A percentile compares a stretch with the other conserved stretches of the same genome.
Conservation (phyloP, 2,797 vertebrate species). For the Valencia hispanica region DNA sequence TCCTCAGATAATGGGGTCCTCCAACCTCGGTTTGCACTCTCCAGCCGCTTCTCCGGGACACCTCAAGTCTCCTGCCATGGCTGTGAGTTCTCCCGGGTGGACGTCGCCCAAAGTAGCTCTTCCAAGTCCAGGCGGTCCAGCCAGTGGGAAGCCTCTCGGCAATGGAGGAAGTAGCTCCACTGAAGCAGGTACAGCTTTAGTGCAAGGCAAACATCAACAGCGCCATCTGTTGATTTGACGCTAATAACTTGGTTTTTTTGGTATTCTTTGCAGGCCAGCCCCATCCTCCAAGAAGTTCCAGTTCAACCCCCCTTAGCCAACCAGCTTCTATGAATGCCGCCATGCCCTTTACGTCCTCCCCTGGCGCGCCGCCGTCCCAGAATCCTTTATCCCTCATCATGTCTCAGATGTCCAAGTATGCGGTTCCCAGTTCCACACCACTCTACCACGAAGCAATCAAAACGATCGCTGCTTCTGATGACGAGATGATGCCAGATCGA, state of each 20-base stretch:
- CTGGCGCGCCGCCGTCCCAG: conserved; percentile 88
- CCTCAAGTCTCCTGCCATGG: conserved; percentile 92
- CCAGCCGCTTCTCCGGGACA: conserved; percentile 90
- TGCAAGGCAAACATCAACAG: not conserved
- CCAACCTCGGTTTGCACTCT: conserved; percentile 89
- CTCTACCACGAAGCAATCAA: conserved; percentile 99
- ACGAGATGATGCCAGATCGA: conserved; percentile 93
- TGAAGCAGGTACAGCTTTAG: conserved; percentile 86
- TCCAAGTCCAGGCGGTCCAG: conserved; percentile 89
- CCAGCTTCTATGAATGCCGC: conserved; percentile 87
- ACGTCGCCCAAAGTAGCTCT: conserved; percentile 88
- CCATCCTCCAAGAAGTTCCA: conserved; percentile 86
- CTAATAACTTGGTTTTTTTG: conserved; percentile 14
- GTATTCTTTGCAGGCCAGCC: conserved; percentile 73
- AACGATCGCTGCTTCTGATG: conserved; percentile 97
- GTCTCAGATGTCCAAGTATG: conserved; percentile 99
- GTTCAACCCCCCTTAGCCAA: conserved; percentile 88
- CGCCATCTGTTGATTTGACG: conserved; percentile 8
- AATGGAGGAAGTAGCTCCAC: conserved; percentile 81
- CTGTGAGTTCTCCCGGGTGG: conserved; percentile 92
- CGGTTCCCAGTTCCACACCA: conserved; percentile 96
- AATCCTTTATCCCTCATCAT: conserved; percentile 98
- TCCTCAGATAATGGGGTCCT: conserved; percentile 90
- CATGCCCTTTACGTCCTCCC: conserved; percentile 90
- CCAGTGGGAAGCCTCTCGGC: conserved; percentile 75